These are phyloP conservation scores for Pseudochaenichthys georgianus DNA, from an alignment of 2,797 vertebrate species.

Conservation along the genomic window DNA sequence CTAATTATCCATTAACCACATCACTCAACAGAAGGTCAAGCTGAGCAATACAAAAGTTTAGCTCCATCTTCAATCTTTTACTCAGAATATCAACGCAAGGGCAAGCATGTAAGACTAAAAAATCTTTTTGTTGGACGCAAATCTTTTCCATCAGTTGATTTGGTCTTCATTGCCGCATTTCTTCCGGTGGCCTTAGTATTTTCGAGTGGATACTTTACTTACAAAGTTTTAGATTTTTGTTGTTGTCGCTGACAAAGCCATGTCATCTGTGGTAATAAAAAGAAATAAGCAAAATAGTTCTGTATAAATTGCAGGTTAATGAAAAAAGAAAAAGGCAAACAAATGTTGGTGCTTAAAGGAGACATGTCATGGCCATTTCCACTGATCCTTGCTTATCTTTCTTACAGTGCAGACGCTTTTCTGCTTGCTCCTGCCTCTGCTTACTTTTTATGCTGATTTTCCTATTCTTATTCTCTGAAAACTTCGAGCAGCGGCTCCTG, in stretches of 20 bases:
- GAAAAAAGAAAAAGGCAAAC: neutral
- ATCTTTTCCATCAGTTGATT: conserved; percentile 20
- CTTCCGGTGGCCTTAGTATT: neutral
- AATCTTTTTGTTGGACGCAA: conserved; percentile 32
- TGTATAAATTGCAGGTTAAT: neutral
- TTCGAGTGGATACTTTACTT: conserved; percentile 7
- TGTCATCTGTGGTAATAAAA: neutral
- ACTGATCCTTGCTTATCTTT: too few relatives aligned
- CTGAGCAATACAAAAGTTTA: conserved; percentile 2
- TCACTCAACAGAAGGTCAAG: conserved; percentile 36
- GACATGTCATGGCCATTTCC: too few relatives aligned
- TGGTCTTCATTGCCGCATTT: conserved; percentile 1
- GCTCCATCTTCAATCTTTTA: conserved; percentile 16
- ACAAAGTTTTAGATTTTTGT: neutral
- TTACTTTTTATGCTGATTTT: too few relatives aligned
- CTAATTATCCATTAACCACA: conserved; percentile 19
- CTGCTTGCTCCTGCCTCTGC: too few relatives aligned
- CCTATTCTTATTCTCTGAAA: too few relatives aligned
- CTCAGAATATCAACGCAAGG: conserved; percentile 22
- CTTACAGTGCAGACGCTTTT: too few relatives aligned
- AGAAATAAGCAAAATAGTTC: neutral
- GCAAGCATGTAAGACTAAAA: conserved; percentile 5
- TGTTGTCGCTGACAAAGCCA: neutral
- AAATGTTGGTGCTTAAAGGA: neutral
- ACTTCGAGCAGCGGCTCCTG: too few relatives aligned